phyloP scores from a whole-genome alignment of 1,140 invertebrate species.

The Drosophila ogumai region DNA sequence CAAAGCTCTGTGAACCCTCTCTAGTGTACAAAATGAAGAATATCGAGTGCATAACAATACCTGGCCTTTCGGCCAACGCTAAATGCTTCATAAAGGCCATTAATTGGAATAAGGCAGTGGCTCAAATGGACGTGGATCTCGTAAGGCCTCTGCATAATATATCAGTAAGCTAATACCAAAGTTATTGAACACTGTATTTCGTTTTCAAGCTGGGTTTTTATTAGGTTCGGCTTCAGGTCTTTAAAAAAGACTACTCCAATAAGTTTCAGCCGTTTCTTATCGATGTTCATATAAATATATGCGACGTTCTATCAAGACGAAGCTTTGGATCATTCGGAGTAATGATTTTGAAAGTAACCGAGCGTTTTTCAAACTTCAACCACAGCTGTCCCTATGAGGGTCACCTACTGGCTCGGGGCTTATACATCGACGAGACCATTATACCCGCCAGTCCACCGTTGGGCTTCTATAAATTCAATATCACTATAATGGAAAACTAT shows the following conservation, averaged over 20 bases:
- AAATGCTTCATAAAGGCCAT: constrained; percentile 36
- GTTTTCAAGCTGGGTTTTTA: background rate
- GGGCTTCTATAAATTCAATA: constrained; percentile 22
- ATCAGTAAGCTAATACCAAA: constrained; percentile 20
- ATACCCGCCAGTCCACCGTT: constrained; percentile 28
- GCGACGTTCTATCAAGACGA: constrained; percentile 27
- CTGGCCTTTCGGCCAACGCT: constrained; percentile 1
- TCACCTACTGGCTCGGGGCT: constrained; percentile 26
- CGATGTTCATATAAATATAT: constrained; percentile 20
- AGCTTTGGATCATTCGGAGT: constrained; percentile 24
- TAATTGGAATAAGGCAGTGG: constrained; percentile 46
- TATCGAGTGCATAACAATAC: constrained; percentile 17
- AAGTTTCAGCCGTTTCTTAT: constrained; percentile 55
- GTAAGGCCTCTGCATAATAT: constrained; percentile 20
- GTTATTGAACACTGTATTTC: too few relatives aligned
- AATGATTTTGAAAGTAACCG: background rate
- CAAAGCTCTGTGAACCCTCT: constrained; percentile 16
- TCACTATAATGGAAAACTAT: constrained; percentile 20
- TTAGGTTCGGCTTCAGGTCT: constrained; percentile 16
- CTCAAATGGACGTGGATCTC: constrained; percentile 48
- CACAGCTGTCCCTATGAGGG: constrained; percentile 40
- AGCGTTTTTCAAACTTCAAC: constrained; percentile 40
- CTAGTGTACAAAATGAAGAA: constrained; percentile 48
- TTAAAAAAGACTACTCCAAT: constrained; percentile 45
- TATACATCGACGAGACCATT: constrained; percentile 9